Percentiles rank a stretch among this genome's conserved stretches.
Evolutionary conservation across 2,797 vertebrate genomes (phyloP).

Genomic region (Gymnodraco acuticeps): DNA sequence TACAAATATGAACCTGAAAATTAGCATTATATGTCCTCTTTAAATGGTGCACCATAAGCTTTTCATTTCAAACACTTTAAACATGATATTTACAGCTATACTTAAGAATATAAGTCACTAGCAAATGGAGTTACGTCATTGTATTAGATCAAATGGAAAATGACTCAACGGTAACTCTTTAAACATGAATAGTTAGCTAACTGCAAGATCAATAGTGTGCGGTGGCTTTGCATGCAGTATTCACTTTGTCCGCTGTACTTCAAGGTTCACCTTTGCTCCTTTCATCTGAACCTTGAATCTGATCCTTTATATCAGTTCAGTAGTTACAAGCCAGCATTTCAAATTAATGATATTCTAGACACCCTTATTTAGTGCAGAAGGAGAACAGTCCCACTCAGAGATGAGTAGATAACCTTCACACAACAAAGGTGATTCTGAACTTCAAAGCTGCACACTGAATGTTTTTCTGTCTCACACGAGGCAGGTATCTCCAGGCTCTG

Average conservation of each 20-base stretch:
- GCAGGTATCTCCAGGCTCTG: conserved; percentile 1
- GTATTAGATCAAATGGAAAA: conserved; percentile 5
- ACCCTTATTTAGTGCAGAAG: neutral
- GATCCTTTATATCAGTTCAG: conserved; percentile 20
- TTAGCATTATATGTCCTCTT: neutral
- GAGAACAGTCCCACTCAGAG: conserved; percentile 4
- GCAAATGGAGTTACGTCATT: neutral
- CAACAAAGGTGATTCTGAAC: conserved; percentile 38
- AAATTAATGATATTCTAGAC: conserved; percentile 22
- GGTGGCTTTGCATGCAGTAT: conserved; percentile 12
- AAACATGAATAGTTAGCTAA: neutral
- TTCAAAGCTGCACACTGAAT: conserved; percentile 39
- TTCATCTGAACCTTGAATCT: conserved; percentile 33
- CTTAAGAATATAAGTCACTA: neutral
- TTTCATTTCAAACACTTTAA: neutral
- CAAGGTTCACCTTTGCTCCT: conserved; percentile 34
- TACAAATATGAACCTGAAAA: too few species aligned
- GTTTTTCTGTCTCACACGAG: conserved; percentile 15
- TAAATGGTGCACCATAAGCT: neutral
- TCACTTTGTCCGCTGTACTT: conserved; percentile 24
- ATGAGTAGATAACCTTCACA: conserved; percentile 55
- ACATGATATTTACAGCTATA: neutral
- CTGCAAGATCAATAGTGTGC: neutral
- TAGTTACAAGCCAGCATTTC: conserved; percentile 19
- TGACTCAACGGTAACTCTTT: neutral